A percentile compares a stretch with the other conserved stretches of the same genome.
These are phyloP conservation scores for Cephus sareptanus DNA, from an alignment of 2,888 invertebrate species.

Conservation along the genomic window DNA sequence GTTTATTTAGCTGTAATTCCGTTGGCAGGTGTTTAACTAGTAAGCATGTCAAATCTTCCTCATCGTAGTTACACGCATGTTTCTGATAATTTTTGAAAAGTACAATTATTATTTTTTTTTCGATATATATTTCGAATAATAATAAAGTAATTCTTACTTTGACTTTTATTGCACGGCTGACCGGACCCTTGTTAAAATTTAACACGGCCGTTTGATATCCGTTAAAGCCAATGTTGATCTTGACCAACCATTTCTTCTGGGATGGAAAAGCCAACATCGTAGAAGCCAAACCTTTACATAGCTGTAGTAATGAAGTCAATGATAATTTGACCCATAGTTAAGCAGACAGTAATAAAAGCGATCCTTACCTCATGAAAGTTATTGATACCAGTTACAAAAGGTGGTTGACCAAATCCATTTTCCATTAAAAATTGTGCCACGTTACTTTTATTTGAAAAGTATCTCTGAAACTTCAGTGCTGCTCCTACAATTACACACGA, in stretches of 20 bases:
- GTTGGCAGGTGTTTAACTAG: conserved; percentile 25
- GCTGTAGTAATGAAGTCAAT: conserved; percentile 19
- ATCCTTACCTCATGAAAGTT: conserved; percentile 28
- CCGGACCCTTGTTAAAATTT: conserved; percentile 8
- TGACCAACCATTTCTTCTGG: conserved; percentile 32
- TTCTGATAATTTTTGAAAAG: background rate
- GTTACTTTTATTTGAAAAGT: conserved; percentile 36
- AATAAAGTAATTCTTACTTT: conserved; percentile 1
- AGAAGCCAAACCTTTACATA: conserved; percentile 29
- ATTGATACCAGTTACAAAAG: conserved; percentile 25
- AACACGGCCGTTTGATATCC: conserved; percentile 34
- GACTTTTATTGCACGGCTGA: conserved; percentile 2
- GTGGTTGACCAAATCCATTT: conserved; percentile 30
- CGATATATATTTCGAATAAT: background rate
- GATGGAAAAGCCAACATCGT: conserved; percentile 27
- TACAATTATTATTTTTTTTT: background rate
- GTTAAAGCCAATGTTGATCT: conserved; percentile 38
- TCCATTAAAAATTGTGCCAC: conserved; percentile 28
- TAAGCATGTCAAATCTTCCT: conserved; percentile 20
- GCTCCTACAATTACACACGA: conserved; percentile 24
- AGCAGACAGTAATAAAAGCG: background rate
- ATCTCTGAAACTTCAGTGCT: conserved; percentile 32
- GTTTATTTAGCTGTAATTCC: conserved; percentile 26
- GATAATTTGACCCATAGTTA: background rate
- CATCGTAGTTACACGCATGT: background rate